These are phyloP conservation scores for Mionectes olivaceus DNA, from an alignment of 2,797 vertebrate genomes.

Conservation along the genomic window DNA sequence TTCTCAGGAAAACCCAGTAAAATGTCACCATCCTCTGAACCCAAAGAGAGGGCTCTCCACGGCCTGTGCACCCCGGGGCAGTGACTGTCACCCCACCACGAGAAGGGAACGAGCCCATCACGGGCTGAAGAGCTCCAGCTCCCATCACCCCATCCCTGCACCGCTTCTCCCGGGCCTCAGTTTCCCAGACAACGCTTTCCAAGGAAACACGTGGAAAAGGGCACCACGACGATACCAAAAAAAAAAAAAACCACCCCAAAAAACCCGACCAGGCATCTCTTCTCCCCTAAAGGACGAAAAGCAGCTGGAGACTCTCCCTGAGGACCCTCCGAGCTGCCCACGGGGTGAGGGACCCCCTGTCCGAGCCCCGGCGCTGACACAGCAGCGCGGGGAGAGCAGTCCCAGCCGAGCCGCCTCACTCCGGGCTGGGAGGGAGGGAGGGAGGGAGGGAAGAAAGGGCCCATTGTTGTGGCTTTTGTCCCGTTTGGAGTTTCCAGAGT, in stretches of 20 bases:
- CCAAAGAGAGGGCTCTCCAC: not conserved
- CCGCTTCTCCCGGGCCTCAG: not conserved
- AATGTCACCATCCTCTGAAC: rapidly evolving
- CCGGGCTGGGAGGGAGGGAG: not conserved
- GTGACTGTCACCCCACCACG: rapidly evolving
- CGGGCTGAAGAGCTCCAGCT: not conserved
- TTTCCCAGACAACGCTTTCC: not conserved
- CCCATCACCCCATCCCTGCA: not conserved
- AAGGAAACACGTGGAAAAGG: rapidly evolving
- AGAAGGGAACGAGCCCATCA: rapidly evolving
- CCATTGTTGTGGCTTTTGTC: slow-evolving; percentile 52
- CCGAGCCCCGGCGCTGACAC: not conserved
- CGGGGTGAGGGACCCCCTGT: not conserved
- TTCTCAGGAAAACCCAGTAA: too few species aligned
- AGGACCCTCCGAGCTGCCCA: not conserved
- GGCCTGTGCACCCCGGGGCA: not conserved
- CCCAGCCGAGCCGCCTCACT: not conserved
- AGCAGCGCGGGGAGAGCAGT: not conserved
- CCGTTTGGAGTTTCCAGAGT: rapidly evolving
- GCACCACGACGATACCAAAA: rapidly evolving
- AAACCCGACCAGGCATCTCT: not conserved
- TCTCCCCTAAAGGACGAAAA: not conserved
- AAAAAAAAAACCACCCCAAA: too few species aligned
- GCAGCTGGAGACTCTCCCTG: not conserved
- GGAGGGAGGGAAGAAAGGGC: slow-evolving; percentile 34